Base-by-base conservation (phyloP, 2,888 invertebrate genomes). In the Platycheirus rosarum region DNA sequence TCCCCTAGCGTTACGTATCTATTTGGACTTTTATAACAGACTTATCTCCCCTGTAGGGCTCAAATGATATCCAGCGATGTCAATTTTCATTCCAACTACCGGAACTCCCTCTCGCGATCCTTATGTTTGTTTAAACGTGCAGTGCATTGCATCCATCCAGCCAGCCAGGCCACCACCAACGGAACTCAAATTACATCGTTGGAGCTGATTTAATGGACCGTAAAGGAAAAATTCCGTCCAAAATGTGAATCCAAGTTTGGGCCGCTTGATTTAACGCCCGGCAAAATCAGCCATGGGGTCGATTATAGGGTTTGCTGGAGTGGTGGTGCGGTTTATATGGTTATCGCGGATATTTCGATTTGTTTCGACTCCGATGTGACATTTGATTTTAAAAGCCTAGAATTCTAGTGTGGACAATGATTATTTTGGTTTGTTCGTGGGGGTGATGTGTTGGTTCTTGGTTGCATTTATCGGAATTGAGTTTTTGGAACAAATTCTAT, bases 21-120 rank as follows among this genome's bases (percentile, higher is more conserved):
- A 11, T 63, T 40, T 63, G 44, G 40, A 70, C 16, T 63, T 63
- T 70, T 60, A 70, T 76, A 76, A 76, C 37, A 69, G 76, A 70
- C 70, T 70, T 76, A 76, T 76, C 70, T 76, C 70, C 62, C 70
- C 76, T 76, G 62, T 63, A 76, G 76, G 76, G 70, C 70, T 76
- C 29, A 62, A 75, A 62, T 76, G 62, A 46, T 69, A 68, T 76
- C 63, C 55, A 46, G 35, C 70, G 55, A 76, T 70, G 76, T 76
- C 70, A 76, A 76, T 63, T 70, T 55, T n/a, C 62, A 46, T 76
- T 69, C 69, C 35, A 6, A 62, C 55, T 37, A 69, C 51, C 62
- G 6, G 57, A 53, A 23, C n/a, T n/a, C n/a, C n/a, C n/a, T n/a
- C 46, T 2, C 46, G 26, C 48, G 20, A 14, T 62, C 29, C n/a